Evolutionary conservation across 2,113 vertebrate genomes (phyloP).

Genomic region (Mellivora capensis): DNA sequence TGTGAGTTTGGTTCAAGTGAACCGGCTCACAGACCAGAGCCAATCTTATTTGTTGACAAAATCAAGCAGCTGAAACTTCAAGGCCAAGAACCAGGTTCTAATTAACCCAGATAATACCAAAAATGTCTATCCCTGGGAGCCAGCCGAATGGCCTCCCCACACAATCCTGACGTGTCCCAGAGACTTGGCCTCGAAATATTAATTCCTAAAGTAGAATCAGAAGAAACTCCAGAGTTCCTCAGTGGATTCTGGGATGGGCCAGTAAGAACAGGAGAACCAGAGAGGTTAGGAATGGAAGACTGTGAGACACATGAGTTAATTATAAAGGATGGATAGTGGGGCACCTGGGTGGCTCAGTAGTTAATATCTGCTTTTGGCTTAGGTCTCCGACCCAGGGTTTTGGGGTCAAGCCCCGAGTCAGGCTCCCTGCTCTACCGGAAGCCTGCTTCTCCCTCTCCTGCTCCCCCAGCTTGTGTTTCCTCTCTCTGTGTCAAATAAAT

Average conservation of each 20-base stretch:
- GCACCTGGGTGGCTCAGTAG: no score
- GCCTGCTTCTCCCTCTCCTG: no score
- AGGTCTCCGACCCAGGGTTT: no score
- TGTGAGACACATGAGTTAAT: background rate
- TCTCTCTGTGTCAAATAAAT: no score
- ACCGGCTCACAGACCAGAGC: constrained; percentile 15
- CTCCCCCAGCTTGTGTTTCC: no score
- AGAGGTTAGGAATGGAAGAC: background rate
- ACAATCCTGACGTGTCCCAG: background rate
- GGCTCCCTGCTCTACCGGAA: no score
- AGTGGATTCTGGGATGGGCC: background rate
- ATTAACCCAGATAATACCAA: constrained; percentile 13
- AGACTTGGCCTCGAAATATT: background rate
- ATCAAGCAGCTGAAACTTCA: background rate
- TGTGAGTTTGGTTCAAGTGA: background rate
- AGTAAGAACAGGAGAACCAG: background rate
- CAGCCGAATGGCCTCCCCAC: background rate
- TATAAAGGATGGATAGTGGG: background rate
- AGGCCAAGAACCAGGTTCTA: constrained; percentile 41
- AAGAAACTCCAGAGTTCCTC: background rate
- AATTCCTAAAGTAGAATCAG: background rate
- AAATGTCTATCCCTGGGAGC: background rate
- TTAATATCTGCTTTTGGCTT: no score
- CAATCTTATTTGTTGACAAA: constrained; percentile 53
- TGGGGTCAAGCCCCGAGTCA: no score